Conservation (phyloP, 2,797 vertebrate species). For the Rhinophrynus dorsalis region DNA sequence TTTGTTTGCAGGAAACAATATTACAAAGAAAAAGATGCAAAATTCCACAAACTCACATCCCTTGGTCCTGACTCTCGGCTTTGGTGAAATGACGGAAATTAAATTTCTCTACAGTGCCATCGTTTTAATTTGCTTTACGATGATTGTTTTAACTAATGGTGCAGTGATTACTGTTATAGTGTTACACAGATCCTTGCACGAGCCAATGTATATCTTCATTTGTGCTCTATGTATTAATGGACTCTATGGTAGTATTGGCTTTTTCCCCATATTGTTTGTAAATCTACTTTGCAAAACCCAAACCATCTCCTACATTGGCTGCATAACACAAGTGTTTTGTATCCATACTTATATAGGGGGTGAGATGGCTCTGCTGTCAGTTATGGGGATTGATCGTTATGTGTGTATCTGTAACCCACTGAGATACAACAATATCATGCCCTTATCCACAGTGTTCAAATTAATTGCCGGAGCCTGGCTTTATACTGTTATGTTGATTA, state of each 20-base stretch:
- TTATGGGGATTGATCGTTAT: conserved; percentile 25
- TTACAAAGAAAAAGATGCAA: background rate
- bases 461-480: background rate
- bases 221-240: conserved; percentile 5
- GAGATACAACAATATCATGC: conserved; percentile 16
- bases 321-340: conserved; percentile 8
- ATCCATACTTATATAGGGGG: background rate
- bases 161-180: background rate
- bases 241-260: conserved; percentile 7
- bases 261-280: conserved; percentile 2
- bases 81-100: background rate
- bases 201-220: conserved; percentile 31
- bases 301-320: background rate
- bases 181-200: background rate
- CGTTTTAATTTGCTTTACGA: background rate
- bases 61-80: background rate
- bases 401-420: conserved; percentile 11
- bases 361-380: background rate
- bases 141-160: background rate
- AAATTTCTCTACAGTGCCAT: background rate
- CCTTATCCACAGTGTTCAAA: background rate
- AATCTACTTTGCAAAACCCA: background rate
- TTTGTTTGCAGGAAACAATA: background rate
- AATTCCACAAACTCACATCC: background rate
- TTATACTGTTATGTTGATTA: background rate